Percentiles rank a stretch among this genome's conserved stretches.
These are phyloP conservation scores for Nycteola revayana DNA, from an alignment of 2,888 invertebrate species.

Conservation along the genomic window DNA sequence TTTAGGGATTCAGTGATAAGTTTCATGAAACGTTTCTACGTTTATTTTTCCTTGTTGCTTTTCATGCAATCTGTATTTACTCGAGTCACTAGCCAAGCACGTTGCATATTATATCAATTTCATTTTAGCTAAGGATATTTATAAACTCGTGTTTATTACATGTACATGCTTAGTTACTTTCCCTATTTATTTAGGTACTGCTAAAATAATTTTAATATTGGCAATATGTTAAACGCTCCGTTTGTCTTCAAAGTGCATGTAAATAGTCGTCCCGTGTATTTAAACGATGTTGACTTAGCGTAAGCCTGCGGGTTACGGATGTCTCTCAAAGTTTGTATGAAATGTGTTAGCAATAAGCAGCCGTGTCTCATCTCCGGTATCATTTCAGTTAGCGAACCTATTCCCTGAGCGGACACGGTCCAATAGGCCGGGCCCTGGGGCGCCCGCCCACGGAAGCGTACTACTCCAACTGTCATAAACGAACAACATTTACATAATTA, in stretches of 20 bases:
- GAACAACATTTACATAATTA: constrained; percentile 30
- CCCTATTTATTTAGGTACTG: too few species aligned
- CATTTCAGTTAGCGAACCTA: constrained; percentile 61
- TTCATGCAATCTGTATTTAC: constrained; percentile 1
- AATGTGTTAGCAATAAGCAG: constrained; percentile 46
- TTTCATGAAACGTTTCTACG: constrained; percentile 16
- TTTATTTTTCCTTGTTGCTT: constrained; percentile 14
- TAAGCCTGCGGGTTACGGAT: constrained; percentile 17
- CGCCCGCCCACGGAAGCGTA: constrained; percentile 32
- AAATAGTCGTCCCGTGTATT: constrained; percentile 2
- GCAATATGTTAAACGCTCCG: too few species aligned
- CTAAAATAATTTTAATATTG: too few species aligned
- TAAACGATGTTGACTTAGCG: constrained; percentile 2
- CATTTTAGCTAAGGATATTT: too few species aligned
- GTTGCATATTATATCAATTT: too few species aligned
- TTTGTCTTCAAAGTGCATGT: background rate
- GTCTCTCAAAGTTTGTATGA: constrained; percentile 37
- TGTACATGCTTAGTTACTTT: too few species aligned
- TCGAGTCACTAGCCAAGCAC: too few species aligned
- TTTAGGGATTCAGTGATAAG: constrained; percentile 15
- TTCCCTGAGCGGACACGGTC: constrained; percentile 56
- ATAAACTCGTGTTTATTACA: too few species aligned
- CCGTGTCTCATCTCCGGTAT: constrained; percentile 63
- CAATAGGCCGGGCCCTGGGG: constrained; percentile 41
- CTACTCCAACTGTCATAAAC: constrained; percentile 34